Evolutionary conservation across 2,797 vertebrate species (phyloP), one percentile per base, ranked within the genome.

Genomic region (Phoxinus dragarum): DNA sequence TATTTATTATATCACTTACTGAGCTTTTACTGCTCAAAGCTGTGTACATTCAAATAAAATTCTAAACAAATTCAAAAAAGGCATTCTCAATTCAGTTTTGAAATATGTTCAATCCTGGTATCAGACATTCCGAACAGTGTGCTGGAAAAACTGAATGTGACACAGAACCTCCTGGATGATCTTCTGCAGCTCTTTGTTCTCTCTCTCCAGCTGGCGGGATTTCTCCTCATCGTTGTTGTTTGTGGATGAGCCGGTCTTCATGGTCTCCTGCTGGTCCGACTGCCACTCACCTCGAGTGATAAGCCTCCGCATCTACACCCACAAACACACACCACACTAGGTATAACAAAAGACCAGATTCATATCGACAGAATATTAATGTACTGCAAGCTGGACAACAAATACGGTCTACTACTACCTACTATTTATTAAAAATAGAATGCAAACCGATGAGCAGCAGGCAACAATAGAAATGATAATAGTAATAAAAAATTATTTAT

Each of bases 201-300:
- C 98, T 66, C 97, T 94, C 93, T 99, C 98, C 93, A 99, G 90
- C 86, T 99, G 96, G 10, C 98, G 93, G 23, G 97, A 98, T n/a
- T 99, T 99, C 92, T 99, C 98, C 90, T 99, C 98, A 34, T 99
- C 98, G 0, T 99, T 98, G 94, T 99, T 99, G 95, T 99, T 99
- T 90, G 97, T 98, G 80, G 98, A 98, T 0, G 98, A 98, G 0
- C 97, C 98, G 0, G 98, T 98, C 91, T 98, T 98, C 95, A 98
- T 96, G 2, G 98, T 98, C 93, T 99, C 98, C 94, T 99, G 98
- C n/a, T 97, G 97, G 93, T 99, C 98, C 0, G 98, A 97, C 94
- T 99, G 98, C 98, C 98, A 99, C 85, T 99, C 98, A 0, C 98
- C 98, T 0, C 98, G 95, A 8, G 98, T 99, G 91, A 99, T 98